phyloP scores from a whole-genome alignment of 2,113 vertebrate species.

The Origma solitaria region DNA sequence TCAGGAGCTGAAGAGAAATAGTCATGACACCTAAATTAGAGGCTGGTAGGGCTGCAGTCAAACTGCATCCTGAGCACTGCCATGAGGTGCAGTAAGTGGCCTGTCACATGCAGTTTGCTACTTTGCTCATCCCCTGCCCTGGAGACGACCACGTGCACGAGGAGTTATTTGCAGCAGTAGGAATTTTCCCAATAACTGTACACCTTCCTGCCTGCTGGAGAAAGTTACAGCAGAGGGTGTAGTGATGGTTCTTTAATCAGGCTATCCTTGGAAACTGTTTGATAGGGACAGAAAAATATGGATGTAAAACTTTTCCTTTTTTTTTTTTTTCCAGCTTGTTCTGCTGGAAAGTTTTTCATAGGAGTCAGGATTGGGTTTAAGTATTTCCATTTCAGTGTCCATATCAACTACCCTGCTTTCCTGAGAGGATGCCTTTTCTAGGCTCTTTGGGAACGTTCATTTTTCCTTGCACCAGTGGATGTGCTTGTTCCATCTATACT shows the following conservation, averaged over 20 bases:
- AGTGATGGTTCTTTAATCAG: background rate
- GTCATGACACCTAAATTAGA: background rate
- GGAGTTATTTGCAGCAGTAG: background rate
- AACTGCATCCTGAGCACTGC: background rate
- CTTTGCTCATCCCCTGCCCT: background rate
- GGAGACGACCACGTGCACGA: background rate
- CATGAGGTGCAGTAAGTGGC: slow-evolving; percentile 4
- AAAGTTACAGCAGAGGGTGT: background rate
- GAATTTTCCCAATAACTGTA: background rate
- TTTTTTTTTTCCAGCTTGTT: background rate
- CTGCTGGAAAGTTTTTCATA: background rate
- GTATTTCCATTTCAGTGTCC: background rate
- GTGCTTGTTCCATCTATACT: background rate
- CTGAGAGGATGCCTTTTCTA: background rate
- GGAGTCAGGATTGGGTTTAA: background rate
- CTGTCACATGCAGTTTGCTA: background rate
- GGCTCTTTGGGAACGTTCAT: background rate
- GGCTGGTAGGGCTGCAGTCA: background rate
- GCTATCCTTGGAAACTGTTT: background rate
- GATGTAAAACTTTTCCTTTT: background rate
- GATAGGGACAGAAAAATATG: background rate
- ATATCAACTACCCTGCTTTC: background rate
- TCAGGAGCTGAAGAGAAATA: background rate
- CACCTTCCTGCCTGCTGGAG: background rate
- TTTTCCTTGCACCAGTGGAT: background rate